Evolutionary conservation across 1,140 invertebrate species (phyloP), one percentile per base, ranked within the genome.

Genomic region (Mizuhopecten yessoensis): DNA sequence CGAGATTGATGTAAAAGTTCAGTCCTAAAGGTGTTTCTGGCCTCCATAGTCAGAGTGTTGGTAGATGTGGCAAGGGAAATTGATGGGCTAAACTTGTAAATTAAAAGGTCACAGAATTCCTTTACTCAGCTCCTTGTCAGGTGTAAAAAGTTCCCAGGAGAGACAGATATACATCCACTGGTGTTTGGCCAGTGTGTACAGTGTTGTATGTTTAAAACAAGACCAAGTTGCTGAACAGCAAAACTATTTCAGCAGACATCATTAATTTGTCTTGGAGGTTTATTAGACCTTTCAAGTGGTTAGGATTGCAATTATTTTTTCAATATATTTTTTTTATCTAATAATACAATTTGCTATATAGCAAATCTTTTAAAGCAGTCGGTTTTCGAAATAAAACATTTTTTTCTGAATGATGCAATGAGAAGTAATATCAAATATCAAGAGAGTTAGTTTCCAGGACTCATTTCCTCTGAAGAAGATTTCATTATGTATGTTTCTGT

Each of bases 61-160:
- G n/a, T 75, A 75, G 23, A 75, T 75, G 23, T 75, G 57, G 57
- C 57, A 75, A 75, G 57, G 5, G 17, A 75, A 75, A 75, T 75
- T 75, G 57, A 75, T 75, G 57, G 57, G 23, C n/a, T 75, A 29
- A 75, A 75, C 57, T 75, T 75, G 57, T 75, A 75, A 75, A 75
- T 75, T 75, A 75, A 75, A 29, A 75, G n/a, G 57, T 75, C 57
- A 75, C 57, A n/a, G 36, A 29, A 29, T 75, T 29, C 57, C n/a
- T 75, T n/a, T 29, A 1, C n/a, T 29, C 1, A 29, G 57, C 23
- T 75, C 23, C 57, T 29, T 75, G 57, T 75, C 5, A 75, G 57
- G 57, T 75, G 57, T 29, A n/a, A 75, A 75, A 75, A 29, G 57
- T 75, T 75, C 57, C 57, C 57, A 75, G 15, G 57, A 75, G 17